phyloP scores from a whole-genome alignment of 2,797 vertebrate species.

The Chiloscyllium punctatum region DNA sequence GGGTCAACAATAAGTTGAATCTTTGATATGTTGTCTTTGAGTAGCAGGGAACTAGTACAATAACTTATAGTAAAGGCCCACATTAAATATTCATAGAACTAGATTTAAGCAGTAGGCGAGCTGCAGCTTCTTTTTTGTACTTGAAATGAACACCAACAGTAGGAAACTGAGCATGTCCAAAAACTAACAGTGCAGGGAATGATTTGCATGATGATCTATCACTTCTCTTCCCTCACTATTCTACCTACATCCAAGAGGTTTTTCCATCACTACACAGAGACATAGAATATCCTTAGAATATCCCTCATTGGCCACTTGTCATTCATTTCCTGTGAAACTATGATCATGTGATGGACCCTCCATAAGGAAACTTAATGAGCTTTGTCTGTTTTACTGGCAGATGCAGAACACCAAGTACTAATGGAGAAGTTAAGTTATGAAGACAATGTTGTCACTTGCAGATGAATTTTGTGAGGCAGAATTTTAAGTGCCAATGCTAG shows the following conservation, averaged over 20 bases:
- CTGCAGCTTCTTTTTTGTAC: neutral
- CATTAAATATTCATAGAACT: neutral
- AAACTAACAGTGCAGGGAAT: neutral
- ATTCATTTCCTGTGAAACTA: neutral
- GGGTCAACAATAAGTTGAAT: neutral
- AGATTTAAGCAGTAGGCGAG: neutral
- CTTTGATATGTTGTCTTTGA: neutral
- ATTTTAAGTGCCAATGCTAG: neutral
- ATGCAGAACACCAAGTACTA: neutral
- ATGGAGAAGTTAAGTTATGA: neutral
- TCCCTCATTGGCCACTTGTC: neutral
- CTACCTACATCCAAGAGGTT: neutral
- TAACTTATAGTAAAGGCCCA: neutral
- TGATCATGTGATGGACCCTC: neutral
- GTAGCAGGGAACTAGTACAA: neutral
- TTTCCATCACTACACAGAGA: neutral
- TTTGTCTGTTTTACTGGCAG: neutral
- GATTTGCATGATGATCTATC: neutral
- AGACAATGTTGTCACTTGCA: neutral
- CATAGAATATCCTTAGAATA: neutral
- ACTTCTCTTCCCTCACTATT: neutral
- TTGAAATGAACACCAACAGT: neutral
- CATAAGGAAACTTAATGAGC: neutral
- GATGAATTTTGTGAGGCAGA: neutral
- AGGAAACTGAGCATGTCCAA: neutral